Evolutionary conservation across 1,140 invertebrate genomes (phyloP), one percentile per base, ranked within the genome.

Genomic region (Meteorus sp.): DNA sequence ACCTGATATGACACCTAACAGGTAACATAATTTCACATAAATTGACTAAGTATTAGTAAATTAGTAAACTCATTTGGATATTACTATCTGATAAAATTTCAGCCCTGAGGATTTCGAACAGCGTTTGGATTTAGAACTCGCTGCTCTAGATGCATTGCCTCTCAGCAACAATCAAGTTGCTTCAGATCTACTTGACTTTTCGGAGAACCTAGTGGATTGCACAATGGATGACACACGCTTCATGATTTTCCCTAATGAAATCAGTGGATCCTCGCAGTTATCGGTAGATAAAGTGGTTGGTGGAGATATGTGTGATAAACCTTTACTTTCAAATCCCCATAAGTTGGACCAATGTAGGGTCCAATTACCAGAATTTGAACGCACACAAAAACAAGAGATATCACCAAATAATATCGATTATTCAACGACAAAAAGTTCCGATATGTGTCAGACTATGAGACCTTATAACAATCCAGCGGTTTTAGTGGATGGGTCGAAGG

Each of bases 91-190:
- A n/a, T n/a, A n/a, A n/a, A n/a, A n/a, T n/a, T 76, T 56, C 59
- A 83, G 79, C 51, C 71, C 81, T 23, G 81, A 84, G 61, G 84
- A 86, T 59, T 84, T 82, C 35, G 78, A 80, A 22, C 69, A 72
- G 60, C 83, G 85, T 52, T 87, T 89, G 27, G 86, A 86, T 29
- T 85, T 82, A 2, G 84, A 88, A 63, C 68, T 89, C 22, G 85
- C 86, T 19, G 85, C 85, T 5, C 61, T 89, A 37, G 87, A 89
- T 68, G 81, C 83, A 23, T 45, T 82, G 8, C 66, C 76, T 0
- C 68, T 74, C 1, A 78, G 79, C 2, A 72, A 62, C 6, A 65
- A 59, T 56, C 53, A 61, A 2, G 67, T 74, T 5, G 72, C 74
- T 0, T 71, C 74, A 41, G 70, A 79, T 47, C 60, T 75, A 2